A percentile compares a stretch with the other conserved stretches of the same genome.
Conservation (phyloP, 1,140 invertebrate species). For the Caenorhabditis tropicalis region DNA sequence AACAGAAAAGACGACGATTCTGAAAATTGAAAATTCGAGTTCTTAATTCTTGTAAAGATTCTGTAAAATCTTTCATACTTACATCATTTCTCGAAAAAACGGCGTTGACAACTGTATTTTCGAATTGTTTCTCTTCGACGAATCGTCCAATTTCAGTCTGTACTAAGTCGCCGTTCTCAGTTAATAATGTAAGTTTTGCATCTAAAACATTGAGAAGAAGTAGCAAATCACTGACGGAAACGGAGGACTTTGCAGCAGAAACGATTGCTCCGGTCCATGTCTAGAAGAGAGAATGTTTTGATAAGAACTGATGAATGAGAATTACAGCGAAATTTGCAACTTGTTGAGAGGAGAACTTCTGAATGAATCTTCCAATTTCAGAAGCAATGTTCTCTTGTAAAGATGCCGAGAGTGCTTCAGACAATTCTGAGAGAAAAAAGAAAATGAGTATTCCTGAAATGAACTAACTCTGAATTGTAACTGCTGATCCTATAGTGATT, state of each 20-base stretch:
- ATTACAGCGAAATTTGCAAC: constrained; percentile 23
- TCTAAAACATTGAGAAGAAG: constrained; percentile 4
- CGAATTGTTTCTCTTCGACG: neutral
- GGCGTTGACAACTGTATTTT: neutral
- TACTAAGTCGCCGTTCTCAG: neutral
- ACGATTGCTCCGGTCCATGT: constrained; percentile 52
- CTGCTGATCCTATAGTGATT: neutral
- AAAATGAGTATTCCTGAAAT: neutral
- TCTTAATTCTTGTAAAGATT: neutral
- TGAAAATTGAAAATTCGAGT: neutral
- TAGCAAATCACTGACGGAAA: constrained; percentile 12
- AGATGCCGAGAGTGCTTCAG: neutral
- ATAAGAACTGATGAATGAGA: neutral
- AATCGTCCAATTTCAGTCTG: neutral
- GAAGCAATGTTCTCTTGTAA: neutral
- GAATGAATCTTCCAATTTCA: neutral
- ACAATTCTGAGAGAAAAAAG: neutral
- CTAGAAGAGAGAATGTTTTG: constrained; percentile 5
- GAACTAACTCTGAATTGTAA: neutral
- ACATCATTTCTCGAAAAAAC: neutral
- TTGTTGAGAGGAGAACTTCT: constrained; percentile 52
- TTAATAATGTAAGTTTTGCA: neutral
- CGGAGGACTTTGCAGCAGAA: neutral
- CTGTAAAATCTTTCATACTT: neutral
- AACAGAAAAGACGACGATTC: neutral